Percentiles rank a stretch among this genome's conserved stretches.
Conservation (phyloP, 2,797 vertebrate species). For the Myoxocephalus aenaeus region DNA sequence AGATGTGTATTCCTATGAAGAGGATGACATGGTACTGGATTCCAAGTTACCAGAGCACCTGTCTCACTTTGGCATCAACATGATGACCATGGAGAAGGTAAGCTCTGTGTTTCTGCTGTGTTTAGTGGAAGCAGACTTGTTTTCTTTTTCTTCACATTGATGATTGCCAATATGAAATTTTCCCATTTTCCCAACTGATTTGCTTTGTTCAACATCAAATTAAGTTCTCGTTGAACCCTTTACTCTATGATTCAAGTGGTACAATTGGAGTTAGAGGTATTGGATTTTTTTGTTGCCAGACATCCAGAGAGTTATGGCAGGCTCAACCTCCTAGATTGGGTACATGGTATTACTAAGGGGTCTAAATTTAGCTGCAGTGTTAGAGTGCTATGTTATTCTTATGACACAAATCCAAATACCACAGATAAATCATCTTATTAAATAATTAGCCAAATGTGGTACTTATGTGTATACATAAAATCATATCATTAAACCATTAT, state of each 20-base stretch:
- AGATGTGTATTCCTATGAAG: conserved; percentile 98
- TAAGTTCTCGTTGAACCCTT: conserved; percentile 16
- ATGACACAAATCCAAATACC: conserved; percentile 1
- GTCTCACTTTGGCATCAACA: conserved; percentile 96
- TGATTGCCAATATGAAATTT: background rate
- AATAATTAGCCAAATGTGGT: background rate
- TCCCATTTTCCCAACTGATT: background rate
- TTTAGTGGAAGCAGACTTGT: background rate
- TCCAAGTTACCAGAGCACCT: conserved; percentile 95
- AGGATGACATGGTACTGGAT: conserved; percentile 99
- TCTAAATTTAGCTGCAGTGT: conserved; percentile 23
- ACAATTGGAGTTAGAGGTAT: conserved; percentile 38
- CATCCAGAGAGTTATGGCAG: conserved; percentile 29
- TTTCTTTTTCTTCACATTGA: background rate
- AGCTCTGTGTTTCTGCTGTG: conserved; percentile 23
- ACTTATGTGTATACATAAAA: background rate
- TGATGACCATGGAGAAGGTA: conserved; percentile 99
- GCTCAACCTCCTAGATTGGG: conserved; percentile 42
- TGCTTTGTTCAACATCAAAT: conserved; percentile 8
- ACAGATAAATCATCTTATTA: background rate
- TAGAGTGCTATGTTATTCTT: background rate
- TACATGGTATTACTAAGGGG: conserved; percentile 12
- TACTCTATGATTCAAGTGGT: conserved; percentile 12
- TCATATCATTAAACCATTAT: background rate
- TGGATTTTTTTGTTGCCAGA: conserved; percentile 33